Evolutionary conservation across 2,113 vertebrate species (phyloP).

Genomic region (Pardalotus punctatus): DNA sequence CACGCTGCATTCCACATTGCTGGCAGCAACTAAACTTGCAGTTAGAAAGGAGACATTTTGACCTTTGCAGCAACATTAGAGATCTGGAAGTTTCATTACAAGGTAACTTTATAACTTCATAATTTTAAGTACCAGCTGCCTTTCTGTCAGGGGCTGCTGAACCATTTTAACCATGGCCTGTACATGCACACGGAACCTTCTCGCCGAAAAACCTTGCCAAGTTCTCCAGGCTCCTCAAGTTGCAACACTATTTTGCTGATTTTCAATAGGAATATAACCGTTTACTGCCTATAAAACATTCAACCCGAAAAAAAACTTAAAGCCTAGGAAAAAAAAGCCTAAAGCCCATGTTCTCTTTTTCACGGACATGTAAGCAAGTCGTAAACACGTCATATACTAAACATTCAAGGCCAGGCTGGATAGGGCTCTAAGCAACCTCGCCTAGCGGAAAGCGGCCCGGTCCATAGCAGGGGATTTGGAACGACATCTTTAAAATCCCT

Average conservation of each 20-base stretch:
- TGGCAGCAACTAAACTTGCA: neutral
- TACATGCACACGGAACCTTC: accelerated
- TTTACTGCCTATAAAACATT: neutral
- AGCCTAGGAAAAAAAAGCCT: neutral
- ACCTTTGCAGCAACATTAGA: neutral
- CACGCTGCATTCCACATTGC: neutral
- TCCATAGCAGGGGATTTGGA: accelerated
- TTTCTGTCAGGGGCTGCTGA: neutral
- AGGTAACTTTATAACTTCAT: neutral
- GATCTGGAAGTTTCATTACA: accelerated
- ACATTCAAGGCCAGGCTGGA: neutral
- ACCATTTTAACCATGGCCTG: neutral
- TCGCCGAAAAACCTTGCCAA: neutral
- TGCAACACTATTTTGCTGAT: neutral
- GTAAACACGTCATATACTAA: accelerated
- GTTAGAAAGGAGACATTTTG: neutral
- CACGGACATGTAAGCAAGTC: accelerated
- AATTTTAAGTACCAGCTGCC: neutral
- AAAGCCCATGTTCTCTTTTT: accelerated
- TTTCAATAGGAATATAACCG: accelerated
- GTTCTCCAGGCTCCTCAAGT: neutral
- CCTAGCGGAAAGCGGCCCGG: neutral
- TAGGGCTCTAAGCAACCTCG: neutral
- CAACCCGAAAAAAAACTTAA: neutral
- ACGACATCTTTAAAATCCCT: neutral